Percentiles rank a stretch among this genome's conserved stretches.
Evolutionary conservation across 2,113 vertebrate genomes (phyloP).

Genomic region (Odocoileus hemionus): DNA sequence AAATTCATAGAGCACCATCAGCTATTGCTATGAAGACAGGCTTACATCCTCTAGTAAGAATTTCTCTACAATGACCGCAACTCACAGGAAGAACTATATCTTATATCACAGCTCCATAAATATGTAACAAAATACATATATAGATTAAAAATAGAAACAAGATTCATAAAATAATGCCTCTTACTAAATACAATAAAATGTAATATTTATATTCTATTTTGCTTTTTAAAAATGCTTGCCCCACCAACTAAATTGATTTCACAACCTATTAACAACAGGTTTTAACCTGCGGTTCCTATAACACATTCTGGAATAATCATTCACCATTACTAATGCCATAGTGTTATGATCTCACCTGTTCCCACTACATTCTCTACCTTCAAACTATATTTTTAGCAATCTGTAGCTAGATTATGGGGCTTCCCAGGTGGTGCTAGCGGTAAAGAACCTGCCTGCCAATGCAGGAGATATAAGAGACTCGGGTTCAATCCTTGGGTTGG

Average conservation of each 20-base stretch:
- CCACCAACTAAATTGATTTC: neutral
- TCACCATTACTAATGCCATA: neutral
- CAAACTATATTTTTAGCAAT: neutral
- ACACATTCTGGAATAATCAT: neutral
- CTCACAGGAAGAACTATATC: neutral
- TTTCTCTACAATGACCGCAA: neutral
- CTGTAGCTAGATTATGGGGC: neutral
- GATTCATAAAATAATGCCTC: neutral
- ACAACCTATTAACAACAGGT: neutral
- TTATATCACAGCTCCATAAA: neutral
- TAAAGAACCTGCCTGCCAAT: neutral
- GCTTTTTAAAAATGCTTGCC: neutral
- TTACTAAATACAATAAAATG: neutral
- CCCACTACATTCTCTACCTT: neutral
- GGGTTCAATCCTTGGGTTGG: neutral
- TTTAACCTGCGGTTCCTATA: neutral
- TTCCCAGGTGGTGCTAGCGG: neutral
- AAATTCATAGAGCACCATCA: neutral
- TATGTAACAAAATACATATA: neutral
- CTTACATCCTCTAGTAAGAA: neutral
- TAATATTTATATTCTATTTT: neutral
- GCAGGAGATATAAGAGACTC: neutral
- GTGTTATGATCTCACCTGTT: neutral
- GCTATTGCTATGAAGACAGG: neutral
- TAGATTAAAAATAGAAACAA: neutral